Evolutionary conservation across 2,797 vertebrate species (phyloP), one percentile per base, ranked within the genome.

Genomic region (Heliangelus exortis): DNA sequence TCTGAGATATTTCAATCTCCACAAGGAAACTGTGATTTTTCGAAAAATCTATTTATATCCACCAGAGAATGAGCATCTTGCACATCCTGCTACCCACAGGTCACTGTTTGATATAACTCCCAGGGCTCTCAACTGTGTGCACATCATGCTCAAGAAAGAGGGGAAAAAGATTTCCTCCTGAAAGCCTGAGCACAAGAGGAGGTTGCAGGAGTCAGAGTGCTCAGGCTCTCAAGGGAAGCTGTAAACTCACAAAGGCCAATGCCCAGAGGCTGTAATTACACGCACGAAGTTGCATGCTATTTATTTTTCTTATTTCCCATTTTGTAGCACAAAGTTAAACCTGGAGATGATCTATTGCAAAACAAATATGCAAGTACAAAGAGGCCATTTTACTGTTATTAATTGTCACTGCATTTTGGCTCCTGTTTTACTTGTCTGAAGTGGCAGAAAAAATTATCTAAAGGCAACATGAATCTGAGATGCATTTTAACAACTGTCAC

Each of bases 341-440:
- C 19, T 54, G n/a, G 53, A 61, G n/a, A 50, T 50, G 1, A 74
- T 63, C 23, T 74, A 8, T 8, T 41, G 43, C n/a, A 80, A 47
- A 86, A 69, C 14, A 80, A 39, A 67, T 43, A 31, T 63, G 23
- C 28, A 58, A 54, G 34, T 36, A 51, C 34, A 80, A 47, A 47
- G 89, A 51, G 21, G 13, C 4, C 15, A 36, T 36, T 28, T 79
- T 67, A 39, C 22, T 57, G 28, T 41, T 67, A 43, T 55, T 90
- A 47, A 73, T 85, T 94, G 43, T 53, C 39, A 25, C 16, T 68
- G 23, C 3, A 41, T 85, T 90, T 89, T 68, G 17, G 12, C 20
- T 84, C 77, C 57, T 89, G 33, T 78, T 95, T 80, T 80, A 68
- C 67, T 85, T 85, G 61, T 75, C 66, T 72, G 33, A 84, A 68